A percentile compares a stretch with the other conserved stretches of the same genome.
These are phyloP conservation scores for Pristionchus mayeri DNA, from an alignment of 2,888 invertebrate species.

Conservation along the genomic window DNA sequence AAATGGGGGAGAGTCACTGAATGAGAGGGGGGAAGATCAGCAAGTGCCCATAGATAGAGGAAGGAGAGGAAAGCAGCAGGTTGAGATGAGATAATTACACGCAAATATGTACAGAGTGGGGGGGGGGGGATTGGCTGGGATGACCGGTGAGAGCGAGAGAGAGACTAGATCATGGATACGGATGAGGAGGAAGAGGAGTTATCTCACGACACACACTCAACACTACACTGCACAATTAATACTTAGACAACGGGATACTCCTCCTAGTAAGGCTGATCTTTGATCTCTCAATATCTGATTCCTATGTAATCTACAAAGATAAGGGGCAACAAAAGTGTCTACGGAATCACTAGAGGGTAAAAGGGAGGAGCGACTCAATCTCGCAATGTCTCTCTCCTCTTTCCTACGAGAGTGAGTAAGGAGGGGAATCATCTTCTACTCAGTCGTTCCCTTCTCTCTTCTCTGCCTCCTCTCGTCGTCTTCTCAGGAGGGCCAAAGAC, in stretches of 20 bases:
- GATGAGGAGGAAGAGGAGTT: background rate
- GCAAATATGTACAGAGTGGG: slow-evolving; percentile 5
- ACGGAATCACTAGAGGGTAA: no score
- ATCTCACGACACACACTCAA: background rate
- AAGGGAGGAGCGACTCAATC: no score
- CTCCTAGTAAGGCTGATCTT: background rate
- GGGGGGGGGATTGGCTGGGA: background rate
- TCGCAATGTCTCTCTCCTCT: no score
- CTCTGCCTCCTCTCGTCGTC: background rate
- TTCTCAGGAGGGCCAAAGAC: slow-evolving; percentile 35
- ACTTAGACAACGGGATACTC: background rate
- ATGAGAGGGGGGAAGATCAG: background rate
- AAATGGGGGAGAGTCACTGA: background rate
- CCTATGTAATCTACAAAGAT: no score
- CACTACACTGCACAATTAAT: background rate
- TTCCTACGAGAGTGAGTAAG: background rate
- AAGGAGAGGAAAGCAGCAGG: background rate
- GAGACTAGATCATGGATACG: background rate
- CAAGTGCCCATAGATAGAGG: background rate
- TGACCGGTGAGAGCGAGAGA: no score
- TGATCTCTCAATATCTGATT: no score
- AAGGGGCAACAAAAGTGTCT: no score
- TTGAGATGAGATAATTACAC: slow-evolving; percentile 1
- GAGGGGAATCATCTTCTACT: background rate
- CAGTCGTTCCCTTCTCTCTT: slow-evolving; percentile 37